phyloP scores from a whole-genome alignment of 1,140 invertebrate species.

The Drosophila serrata region DNA sequence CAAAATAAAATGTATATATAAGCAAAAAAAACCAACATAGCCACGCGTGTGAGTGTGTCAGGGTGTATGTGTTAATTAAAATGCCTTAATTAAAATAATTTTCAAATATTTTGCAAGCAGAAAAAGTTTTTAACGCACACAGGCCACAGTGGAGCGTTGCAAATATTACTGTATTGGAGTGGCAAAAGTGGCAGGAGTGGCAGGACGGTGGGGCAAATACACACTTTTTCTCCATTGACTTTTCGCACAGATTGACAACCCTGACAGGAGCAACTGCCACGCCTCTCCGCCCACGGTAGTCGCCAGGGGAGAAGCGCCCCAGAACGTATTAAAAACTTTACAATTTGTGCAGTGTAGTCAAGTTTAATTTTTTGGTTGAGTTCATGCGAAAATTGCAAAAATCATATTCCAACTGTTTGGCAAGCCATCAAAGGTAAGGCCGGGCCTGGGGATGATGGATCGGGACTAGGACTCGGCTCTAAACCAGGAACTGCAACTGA shows the following conservation, averaged over 20 bases:
- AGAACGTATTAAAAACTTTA: slow-evolving; percentile 82
- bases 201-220: neutral
- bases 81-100: slow-evolving; percentile 79
- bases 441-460: neutral
- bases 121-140: slow-evolving; percentile 43
- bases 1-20: slow-evolving; percentile 26
- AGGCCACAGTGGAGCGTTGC: slow-evolving; percentile 14
- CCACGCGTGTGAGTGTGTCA: slow-evolving; percentile 23
- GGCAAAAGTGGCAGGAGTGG: slow-evolving; percentile 15
- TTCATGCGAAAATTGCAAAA: slow-evolving; percentile 83
- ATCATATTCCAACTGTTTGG: slow-evolving; percentile 83
- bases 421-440: slow-evolving; percentile 77
- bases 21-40: slow-evolving; percentile 17
- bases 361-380: slow-evolving; percentile 83
- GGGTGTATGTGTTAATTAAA: slow-evolving; percentile 73
- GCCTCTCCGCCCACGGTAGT: slow-evolving; percentile 22
- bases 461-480: neutral
- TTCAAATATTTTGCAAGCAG: slow-evolving; percentile 64
- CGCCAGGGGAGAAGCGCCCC: slow-evolving; percentile 22
- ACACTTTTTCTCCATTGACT: slow-evolving; percentile 66
- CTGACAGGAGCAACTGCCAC: slow-evolving; percentile 58
- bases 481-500: slow-evolving; percentile 47
- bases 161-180: slow-evolving; percentile 36
- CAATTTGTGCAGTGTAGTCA: slow-evolving; percentile 77
- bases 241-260: slow-evolving; percentile 68